These are phyloP conservation scores for Hippocampus guttulatus DNA, from an alignment of 2,113 vertebrate genomes.

Conservation along the genomic window DNA sequence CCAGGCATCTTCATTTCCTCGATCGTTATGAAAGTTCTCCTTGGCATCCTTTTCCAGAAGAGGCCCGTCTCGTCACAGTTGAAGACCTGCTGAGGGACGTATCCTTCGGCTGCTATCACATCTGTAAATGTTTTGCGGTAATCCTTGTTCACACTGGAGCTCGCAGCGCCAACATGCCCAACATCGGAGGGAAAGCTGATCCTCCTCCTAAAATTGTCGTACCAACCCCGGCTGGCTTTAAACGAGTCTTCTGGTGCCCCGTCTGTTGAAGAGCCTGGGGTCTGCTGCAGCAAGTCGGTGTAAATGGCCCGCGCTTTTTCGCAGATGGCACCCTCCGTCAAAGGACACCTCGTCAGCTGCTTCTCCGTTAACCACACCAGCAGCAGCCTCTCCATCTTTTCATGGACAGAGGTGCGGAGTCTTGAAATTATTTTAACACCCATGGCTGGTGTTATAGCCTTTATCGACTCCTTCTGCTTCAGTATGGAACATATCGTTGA, in stretches of 20 bases:
- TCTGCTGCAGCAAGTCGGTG: neutral
- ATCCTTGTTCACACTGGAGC: neutral
- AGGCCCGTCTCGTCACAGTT: conserved; percentile 3
- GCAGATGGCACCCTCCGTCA: conserved; percentile 1
- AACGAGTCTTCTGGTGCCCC: neutral
- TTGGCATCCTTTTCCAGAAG: conserved; percentile 7
- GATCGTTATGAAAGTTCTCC: neutral
- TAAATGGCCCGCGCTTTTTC: conserved; percentile 5
- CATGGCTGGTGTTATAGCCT: neutral
- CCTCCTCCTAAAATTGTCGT: neutral
- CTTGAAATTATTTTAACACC: conserved; percentile 1
- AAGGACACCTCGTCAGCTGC: neutral
- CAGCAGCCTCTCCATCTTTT: conserved; percentile 1
- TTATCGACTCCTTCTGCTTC: conserved; percentile 2
- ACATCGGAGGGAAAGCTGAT: conserved; percentile 1
- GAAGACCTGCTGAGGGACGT: conserved; percentile 8
- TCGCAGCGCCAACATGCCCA: neutral
- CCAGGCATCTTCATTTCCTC: conserved; percentile 1
- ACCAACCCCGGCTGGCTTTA: conserved; percentile 5
- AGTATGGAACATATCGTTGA: conserved; percentile 1
- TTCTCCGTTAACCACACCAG: conserved; percentile 2
- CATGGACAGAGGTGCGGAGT: neutral
- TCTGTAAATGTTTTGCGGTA: neutral
- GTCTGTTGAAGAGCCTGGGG: neutral
- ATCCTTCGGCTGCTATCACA: neutral